These are phyloP conservation scores for Oreochromis tanganicae DNA, from an alignment of 2,113 vertebrate species.

Conservation along the genomic window DNA sequence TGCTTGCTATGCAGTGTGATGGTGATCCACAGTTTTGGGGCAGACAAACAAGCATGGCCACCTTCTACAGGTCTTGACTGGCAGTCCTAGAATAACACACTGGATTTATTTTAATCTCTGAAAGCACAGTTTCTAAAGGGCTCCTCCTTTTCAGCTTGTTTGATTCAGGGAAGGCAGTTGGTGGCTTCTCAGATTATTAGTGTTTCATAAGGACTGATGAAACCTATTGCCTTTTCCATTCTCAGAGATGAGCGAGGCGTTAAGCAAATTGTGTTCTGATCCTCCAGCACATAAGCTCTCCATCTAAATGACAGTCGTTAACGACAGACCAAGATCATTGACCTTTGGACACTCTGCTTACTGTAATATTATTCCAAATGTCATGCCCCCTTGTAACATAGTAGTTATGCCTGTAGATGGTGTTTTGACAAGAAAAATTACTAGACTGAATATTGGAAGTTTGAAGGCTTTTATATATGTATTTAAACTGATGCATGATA, in stretches of 20 bases:
- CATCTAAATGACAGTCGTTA: conserved; percentile 1
- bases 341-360: conserved; percentile 47
- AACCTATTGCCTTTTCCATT: neutral
- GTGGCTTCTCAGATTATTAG: neutral
- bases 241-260: neutral
- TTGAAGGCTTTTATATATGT: neutral
- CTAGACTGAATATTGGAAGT: neutral
- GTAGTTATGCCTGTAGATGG: neutral
- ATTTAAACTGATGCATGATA: neutral
- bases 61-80: conserved; percentile 14
- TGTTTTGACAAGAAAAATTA: conserved; percentile 40
- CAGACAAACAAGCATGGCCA: neutral
- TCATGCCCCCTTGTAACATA: conserved; percentile 36
- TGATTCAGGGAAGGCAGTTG: neutral
- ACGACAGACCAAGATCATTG: conserved; percentile 34
- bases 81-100: neutral
- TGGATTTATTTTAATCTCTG: neutral
- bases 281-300: neutral
- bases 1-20: conserved; percentile 25
- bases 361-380: conserved; percentile 50
- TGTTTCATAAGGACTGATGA: neutral
- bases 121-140: neutral
- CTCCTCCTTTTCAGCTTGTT: neutral
- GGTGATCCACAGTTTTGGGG: neutral
- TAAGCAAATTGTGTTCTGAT: conserved; percentile 16